Evolutionary conservation across 2,888 invertebrate species (phyloP).

Genomic region (Idaea dimidiata): DNA sequence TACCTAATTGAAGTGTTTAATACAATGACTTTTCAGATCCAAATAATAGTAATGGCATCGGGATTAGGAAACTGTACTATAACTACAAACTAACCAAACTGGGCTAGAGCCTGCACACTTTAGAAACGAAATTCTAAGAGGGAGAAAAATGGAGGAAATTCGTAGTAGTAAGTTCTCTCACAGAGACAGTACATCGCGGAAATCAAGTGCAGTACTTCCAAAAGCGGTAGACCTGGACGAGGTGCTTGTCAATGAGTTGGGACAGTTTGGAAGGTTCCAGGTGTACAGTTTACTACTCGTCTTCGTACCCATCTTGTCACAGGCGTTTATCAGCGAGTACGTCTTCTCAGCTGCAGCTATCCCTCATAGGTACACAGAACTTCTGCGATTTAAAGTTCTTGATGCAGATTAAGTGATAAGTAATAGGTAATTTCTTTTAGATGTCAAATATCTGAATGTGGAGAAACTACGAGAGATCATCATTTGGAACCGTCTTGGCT

Average conservation of each 20-base stretch:
- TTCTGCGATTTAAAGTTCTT: too few species aligned
- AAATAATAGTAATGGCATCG: background rate
- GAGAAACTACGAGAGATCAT: slow-evolving; percentile 47
- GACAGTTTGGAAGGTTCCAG: slow-evolving; percentile 86
- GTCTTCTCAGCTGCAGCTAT: slow-evolving; percentile 86
- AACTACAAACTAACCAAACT: too few species aligned
- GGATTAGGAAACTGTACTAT: background rate
- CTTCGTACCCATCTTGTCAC: slow-evolving; percentile 83
- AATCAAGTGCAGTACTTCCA: slow-evolving; percentile 25
- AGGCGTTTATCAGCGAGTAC: slow-evolving; percentile 84
- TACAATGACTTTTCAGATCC: background rate
- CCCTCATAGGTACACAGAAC: slow-evolving; percentile 81
- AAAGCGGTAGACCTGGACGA: slow-evolving; percentile 67
- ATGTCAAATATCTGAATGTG: slow-evolving; percentile 78
- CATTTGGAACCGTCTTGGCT: slow-evolving; percentile 66
- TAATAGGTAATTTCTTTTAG: slow-evolving; percentile 36
- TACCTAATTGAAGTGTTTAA: background rate
- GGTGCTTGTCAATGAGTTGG: slow-evolving; percentile 76
- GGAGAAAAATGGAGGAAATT: background rate
- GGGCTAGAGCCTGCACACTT: background rate
- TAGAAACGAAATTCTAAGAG: background rate
- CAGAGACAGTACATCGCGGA: slow-evolving; percentile 8
- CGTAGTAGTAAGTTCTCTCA: background rate
- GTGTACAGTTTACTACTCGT: slow-evolving; percentile 80
- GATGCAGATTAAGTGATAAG: too few species aligned